Conservation (phyloP, 2,888 invertebrate genomes). For the Netelia melanura region DNA sequence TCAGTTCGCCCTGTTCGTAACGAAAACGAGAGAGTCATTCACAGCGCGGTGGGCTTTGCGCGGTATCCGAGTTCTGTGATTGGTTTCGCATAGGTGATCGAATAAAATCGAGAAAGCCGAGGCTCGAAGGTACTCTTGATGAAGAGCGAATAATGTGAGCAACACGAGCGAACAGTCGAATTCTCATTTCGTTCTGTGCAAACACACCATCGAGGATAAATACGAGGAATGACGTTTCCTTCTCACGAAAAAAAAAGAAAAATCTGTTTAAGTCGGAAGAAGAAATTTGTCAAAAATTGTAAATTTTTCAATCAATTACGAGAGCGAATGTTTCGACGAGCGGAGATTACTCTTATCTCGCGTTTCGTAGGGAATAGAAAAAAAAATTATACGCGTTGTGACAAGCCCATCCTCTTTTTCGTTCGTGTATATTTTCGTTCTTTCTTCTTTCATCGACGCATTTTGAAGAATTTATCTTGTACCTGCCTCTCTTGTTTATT, state of each 20-base stretch:
- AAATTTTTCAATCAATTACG: not conserved
- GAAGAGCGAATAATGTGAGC: not conserved
- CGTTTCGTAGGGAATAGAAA: not conserved
- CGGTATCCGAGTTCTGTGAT: conserved; percentile 40
- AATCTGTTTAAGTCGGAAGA: too few relatives aligned
- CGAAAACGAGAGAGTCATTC: conserved; percentile 52
- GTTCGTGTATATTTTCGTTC: not conserved
- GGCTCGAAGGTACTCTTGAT: conserved; percentile 14
- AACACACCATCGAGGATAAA: not conserved
- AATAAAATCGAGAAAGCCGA: conserved; percentile 45
- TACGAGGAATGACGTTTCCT: not conserved
- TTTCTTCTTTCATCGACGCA: not conserved
- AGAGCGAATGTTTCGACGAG: conserved; percentile 20
- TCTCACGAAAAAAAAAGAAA: not conserved
- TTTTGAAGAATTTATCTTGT: conserved; percentile 39
- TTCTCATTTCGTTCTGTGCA: conserved; percentile 14
- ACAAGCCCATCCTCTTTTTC: not conserved
- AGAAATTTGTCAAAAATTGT: too few relatives aligned
- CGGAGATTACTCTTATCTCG: conserved; percentile 51
- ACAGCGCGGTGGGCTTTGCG: conserved; percentile 36
- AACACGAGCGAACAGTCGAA: conserved; percentile 26
- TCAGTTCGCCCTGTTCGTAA: conserved; percentile 63
- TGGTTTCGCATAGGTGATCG: conserved; percentile 63
- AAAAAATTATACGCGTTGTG: conserved; percentile 17
- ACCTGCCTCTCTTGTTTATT: conserved; percentile 31